Evolutionary conservation across 2,113 vertebrate species (phyloP).

Genomic region (Ailuropoda melanoleuca): DNA sequence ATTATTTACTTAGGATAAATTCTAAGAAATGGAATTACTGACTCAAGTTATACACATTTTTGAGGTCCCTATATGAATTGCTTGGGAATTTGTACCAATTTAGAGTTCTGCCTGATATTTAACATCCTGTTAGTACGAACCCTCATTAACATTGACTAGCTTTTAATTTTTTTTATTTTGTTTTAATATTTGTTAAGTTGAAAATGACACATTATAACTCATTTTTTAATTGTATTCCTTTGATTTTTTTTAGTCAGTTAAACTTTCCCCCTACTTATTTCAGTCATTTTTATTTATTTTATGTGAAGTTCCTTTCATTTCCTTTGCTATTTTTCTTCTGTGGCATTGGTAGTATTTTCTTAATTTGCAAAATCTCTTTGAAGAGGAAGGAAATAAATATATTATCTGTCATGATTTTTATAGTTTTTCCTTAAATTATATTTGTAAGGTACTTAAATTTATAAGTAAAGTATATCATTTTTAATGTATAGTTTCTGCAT

Average conservation of each 20-base stretch:
- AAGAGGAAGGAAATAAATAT: background rate
- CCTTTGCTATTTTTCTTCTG: background rate
- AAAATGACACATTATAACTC: background rate
- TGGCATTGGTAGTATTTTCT: background rate
- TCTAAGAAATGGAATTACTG: background rate
- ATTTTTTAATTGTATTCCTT: background rate
- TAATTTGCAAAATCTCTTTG: conserved; percentile 1
- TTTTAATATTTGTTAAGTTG: background rate
- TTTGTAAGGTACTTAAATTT: background rate
- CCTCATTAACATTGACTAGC: background rate
- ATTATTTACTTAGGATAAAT: background rate
- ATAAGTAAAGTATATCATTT: background rate
- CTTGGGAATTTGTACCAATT: background rate
- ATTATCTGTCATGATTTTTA: background rate
- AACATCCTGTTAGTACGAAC: background rate
- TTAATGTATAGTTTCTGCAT: background rate
- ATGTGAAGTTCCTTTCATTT: background rate
- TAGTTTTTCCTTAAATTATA: background rate
- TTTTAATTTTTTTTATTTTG: background rate
- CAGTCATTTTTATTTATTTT: background rate
- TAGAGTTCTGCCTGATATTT: background rate
- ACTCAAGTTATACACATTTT: background rate
- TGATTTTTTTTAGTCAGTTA: background rate
- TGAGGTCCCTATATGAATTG: background rate
- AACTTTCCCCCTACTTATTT: background rate